phyloP scores from a whole-genome alignment of 2,113 vertebrate genomes.

The Alethe castanea region DNA sequence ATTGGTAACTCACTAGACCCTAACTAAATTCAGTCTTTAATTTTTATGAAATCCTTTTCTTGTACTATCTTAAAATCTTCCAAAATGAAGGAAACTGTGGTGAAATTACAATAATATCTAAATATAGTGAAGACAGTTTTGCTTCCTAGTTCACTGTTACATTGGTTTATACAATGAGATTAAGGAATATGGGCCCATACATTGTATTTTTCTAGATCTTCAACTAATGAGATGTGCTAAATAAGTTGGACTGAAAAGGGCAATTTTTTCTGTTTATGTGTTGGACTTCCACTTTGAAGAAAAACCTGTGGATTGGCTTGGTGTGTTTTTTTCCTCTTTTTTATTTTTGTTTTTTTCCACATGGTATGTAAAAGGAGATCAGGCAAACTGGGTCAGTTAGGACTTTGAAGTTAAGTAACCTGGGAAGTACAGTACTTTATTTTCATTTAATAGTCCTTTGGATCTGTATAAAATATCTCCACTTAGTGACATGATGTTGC shows the following conservation, averaged over 20 bases:
- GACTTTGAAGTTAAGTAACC: background rate
- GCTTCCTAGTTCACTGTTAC: background rate
- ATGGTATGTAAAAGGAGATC: background rate
- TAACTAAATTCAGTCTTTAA: background rate
- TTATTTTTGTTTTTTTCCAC: background rate
- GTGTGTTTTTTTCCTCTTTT: background rate
- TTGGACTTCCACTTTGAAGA: background rate
- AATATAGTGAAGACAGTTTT: background rate
- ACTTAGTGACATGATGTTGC: background rate
- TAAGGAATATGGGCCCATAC: background rate
- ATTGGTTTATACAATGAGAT: background rate
- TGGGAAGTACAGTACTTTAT: background rate
- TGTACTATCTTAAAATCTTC: background rate
- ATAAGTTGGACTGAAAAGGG: background rate
- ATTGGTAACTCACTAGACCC: background rate
- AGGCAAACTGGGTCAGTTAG: background rate
- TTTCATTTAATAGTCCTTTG: slow-evolving; percentile 1
- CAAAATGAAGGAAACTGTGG: background rate
- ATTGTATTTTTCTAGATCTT: background rate
- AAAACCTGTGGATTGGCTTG: background rate
- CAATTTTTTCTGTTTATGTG: background rate
- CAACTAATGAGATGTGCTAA: background rate
- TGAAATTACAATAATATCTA: background rate
- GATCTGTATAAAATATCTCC: background rate
- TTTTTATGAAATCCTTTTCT: background rate